Conservation (phyloP, 1,140 invertebrate genomes). For the Berghia stephanieae region DNA sequence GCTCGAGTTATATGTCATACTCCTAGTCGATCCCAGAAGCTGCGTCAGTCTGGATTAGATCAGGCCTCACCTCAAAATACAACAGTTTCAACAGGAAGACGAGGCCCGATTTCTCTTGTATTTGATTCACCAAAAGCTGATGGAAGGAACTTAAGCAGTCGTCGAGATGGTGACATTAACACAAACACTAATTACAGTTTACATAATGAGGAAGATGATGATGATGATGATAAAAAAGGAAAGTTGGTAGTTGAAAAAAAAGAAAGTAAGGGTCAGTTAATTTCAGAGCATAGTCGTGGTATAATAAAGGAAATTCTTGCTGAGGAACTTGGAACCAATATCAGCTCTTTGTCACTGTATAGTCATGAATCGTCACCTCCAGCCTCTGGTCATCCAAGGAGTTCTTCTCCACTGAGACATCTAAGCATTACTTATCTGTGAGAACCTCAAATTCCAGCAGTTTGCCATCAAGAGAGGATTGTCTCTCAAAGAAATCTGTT, state of each 20-base stretch:
- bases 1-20: conserved; percentile 26
- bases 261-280: background rate
- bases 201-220: background rate
- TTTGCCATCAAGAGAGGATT: no score
- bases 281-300: background rate
- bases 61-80: no score
- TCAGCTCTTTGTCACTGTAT: conserved; percentile 1
- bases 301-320: conserved; percentile 23
- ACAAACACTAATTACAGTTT: background rate
- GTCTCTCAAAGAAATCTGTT: no score
- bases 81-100: background rate
- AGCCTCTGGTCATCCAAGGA: background rate
- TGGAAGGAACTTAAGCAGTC: background rate
- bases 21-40: no score
- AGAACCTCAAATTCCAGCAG: background rate
- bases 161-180: background rate
- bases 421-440: background rate
- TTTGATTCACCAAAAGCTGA: background rate
- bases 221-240: background rate
- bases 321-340: conserved; percentile 11
- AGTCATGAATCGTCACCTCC: background rate
- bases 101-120: background rate
- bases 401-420: background rate
- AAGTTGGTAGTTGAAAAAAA: no score
- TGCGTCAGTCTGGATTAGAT: no score